These are phyloP conservation scores for Sarcophaga variegata DNA, from an alignment of 2,888 invertebrate species.

Conservation along the genomic window DNA sequence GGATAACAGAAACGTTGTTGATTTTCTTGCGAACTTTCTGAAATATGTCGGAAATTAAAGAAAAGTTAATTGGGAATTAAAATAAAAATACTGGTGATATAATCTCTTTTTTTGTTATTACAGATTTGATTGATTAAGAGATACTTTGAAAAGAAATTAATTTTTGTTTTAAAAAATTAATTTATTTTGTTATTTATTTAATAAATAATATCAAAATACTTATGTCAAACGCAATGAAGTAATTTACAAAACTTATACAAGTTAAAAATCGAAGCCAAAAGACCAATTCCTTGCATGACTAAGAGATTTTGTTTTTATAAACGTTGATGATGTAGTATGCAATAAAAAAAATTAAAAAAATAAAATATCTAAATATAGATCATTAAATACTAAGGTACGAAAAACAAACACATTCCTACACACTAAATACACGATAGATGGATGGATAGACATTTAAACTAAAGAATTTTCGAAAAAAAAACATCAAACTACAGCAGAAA, in stretches of 20 bases:
- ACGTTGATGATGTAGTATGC: slow-evolving; percentile 54
- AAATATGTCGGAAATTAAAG: background rate
- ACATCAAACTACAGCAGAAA: background rate
- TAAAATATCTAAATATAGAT: slow-evolving; percentile 66
- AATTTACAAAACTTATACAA: slow-evolving; percentile 10
- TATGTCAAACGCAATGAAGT: background rate
- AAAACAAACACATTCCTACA: slow-evolving; percentile 34
- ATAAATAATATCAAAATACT: slow-evolving; percentile 14
- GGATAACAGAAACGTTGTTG: slow-evolving; percentile 80
- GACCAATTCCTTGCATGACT: slow-evolving; percentile 54
- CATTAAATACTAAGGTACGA: slow-evolving; percentile 63
- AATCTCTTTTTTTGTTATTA: background rate
- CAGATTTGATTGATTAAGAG: too few species aligned
- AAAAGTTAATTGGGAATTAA: background rate
- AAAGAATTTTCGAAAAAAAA: slow-evolving; percentile 29
- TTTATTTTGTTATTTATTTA: background rate
- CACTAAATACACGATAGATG: slow-evolving; percentile 20
- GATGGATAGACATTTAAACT: slow-evolving; percentile 34
- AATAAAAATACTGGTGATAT: background rate
- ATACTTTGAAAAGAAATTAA: too few species aligned
- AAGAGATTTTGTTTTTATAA: slow-evolving; percentile 51
- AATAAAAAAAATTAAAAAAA: slow-evolving; percentile 44
- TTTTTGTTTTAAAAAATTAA: too few species aligned
- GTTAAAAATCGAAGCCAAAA: background rate
- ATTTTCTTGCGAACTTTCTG: slow-evolving; percentile 77